Conservation (phyloP, 1,140 invertebrate genomes). For the Conus betulinus region DNA sequence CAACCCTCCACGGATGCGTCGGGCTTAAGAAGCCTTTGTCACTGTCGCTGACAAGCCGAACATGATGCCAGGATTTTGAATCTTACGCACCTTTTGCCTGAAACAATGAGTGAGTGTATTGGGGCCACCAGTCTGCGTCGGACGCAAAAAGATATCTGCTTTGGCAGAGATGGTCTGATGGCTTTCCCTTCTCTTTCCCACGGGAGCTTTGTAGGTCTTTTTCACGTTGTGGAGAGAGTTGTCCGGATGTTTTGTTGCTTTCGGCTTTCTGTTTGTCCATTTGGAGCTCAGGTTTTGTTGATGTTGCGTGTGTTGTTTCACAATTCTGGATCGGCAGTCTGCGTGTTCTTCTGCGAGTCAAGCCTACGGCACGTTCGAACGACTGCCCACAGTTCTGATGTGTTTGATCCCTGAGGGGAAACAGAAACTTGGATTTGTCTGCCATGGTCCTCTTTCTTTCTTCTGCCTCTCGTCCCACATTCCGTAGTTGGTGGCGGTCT, state of each 20-base stretch:
- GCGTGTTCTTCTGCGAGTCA: not conserved
- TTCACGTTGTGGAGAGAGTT: not conserved
- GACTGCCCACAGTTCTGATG: not conserved
- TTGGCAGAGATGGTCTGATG: not conserved
- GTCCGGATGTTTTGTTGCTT: not conserved
- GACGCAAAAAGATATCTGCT: not conserved
- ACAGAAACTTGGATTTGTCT: not conserved
- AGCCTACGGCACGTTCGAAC: not conserved
- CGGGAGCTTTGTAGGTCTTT: not conserved
- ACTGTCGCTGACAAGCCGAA: not conserved
- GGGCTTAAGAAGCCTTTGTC: not conserved
- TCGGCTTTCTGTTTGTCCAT: not conserved
- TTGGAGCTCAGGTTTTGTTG: no score
- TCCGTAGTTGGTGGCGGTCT: no score
- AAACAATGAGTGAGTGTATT: not conserved
- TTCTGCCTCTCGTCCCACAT: no score
- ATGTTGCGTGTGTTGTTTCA: not conserved
- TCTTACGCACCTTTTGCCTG: not conserved
- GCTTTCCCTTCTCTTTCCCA: not conserved
- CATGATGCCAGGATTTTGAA: not conserved
- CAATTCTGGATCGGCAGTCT: not conserved
- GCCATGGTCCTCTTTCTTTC: no score
- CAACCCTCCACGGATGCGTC: no score
- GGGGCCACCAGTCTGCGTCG: not conserved
- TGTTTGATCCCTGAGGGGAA: not conserved